A percentile compares a stretch with the other conserved stretches of the same genome.
Evolutionary conservation across 2,888 invertebrate genomes (phyloP).

Genomic region (Spilosoma lubricipeda): DNA sequence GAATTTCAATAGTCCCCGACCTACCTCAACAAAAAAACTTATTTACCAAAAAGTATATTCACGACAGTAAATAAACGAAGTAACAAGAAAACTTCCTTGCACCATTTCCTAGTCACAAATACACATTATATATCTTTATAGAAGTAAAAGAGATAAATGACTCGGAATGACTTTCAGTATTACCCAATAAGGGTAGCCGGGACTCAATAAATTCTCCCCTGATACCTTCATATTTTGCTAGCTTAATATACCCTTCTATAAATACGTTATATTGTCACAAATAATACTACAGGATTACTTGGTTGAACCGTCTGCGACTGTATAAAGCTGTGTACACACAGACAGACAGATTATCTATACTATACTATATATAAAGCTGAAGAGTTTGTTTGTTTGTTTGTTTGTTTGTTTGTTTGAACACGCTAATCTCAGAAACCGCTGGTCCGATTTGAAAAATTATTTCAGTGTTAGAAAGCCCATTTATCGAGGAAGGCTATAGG

Average conservation of each 20-base stretch:
- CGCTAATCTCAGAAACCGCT: no score
- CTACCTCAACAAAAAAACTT: background rate
- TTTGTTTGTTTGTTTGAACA: no score
- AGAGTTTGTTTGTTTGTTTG: no score
- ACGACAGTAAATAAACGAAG: no score
- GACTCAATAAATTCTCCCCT: slow-evolving; percentile 28
- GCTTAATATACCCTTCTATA: slow-evolving; percentile 32
- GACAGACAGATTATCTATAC: background rate
- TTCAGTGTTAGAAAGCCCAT: no score
- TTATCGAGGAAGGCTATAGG: no score
- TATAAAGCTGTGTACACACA: slow-evolving; percentile 5
- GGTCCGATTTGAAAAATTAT: no score
- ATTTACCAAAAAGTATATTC: background rate
- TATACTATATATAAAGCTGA: no score
- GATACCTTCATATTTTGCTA: slow-evolving; percentile 37
- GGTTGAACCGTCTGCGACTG: background rate
- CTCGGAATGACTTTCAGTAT: slow-evolving; percentile 14
- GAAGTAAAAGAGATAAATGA: slow-evolving; percentile 22
- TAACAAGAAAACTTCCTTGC: background rate
- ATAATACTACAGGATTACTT: slow-evolving; percentile 25
- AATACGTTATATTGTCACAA: slow-evolving; percentile 28
- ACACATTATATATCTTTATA: slow-evolving; percentile 9
- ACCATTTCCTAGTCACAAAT: background rate
- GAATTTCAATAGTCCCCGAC: background rate
- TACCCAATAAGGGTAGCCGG: slow-evolving; percentile 10